A percentile compares a stretch with the other conserved stretches of the same genome.
Evolutionary conservation across 2,113 vertebrate species (phyloP).

Genomic region (Silurus asotus): DNA sequence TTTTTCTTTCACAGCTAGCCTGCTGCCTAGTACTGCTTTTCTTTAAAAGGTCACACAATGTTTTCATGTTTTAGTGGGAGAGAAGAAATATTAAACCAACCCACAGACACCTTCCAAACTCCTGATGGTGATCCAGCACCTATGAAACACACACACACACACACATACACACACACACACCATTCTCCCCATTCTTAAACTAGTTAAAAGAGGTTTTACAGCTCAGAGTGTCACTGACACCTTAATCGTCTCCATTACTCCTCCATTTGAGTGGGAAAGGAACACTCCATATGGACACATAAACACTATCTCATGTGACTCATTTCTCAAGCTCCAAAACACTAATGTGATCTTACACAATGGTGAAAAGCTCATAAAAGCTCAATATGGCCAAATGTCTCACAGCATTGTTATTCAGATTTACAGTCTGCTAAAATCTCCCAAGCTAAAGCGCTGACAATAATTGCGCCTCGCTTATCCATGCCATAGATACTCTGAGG

Average conservation of each 20-base stretch:
- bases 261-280: slow-evolving; percentile 5
- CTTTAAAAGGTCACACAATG: neutral
- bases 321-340: slow-evolving; percentile 38
- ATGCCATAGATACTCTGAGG: slow-evolving; percentile 21
- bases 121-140: neutral
- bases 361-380: slow-evolving; percentile 51
- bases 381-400: slow-evolving; percentile 47
- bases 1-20: neutral
- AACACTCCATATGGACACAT: slow-evolving; percentile 37
- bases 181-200: neutral
- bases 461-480: slow-evolving; percentile 27
- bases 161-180: slow-evolving; percentile 1
- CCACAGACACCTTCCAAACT: neutral
- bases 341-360: slow-evolving; percentile 31
- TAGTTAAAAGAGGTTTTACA: neutral
- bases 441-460: slow-evolving; percentile 22
- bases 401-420: slow-evolving; percentile 45
- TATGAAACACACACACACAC: neutral
- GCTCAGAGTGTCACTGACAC: slow-evolving; percentile 1
- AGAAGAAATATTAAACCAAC: neutral
- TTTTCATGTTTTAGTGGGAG: neutral
- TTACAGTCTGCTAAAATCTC: slow-evolving; percentile 23
- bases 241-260: slow-evolving; percentile 1
- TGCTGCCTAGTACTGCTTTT: neutral
- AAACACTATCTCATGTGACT: slow-evolving; percentile 43